Base-by-base conservation (phyloP, 2,113 vertebrate species). In the Phalacrocorax brasilianus region DNA sequence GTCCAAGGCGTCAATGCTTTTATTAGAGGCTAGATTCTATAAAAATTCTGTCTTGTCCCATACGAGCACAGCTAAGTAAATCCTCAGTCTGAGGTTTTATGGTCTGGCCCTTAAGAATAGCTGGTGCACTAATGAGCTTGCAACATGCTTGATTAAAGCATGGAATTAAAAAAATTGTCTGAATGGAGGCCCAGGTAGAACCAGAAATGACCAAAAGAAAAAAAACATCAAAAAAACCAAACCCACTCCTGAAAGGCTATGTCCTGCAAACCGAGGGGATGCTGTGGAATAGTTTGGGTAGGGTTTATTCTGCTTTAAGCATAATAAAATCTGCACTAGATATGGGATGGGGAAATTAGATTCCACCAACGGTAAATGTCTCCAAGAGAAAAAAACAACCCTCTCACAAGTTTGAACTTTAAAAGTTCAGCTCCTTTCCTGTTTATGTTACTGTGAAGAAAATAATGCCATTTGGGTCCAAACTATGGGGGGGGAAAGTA, bases 381-480 rank as follows among this genome's bases (percentile, higher is more conserved):
- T 92, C 96, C 92, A 93, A 76, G 96, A 96, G 97, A 63, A 90
- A 59, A 19, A 95, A 89, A 45, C 97, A 95, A 88, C 32, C 93
- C 89, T 94, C 93, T 92, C 97, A 96, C 95, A 97, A 95, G 97
- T 95, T 75, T 95, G 97, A 98, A 98, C 90, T 97, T 97, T 11
- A 83, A 47, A 97, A 98, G 97, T 96, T 97, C 97, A 97, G 93
- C 86, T 98, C 91, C 88, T 96, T 95, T 97, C 85, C 95, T 91
- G 86, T 70, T 73, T 58, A 63, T 40, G 42, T 75, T 80, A 59
- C 89, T 95, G 97, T 85, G 81, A 97, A 96, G 96, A 97, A 98
- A 98, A 98, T 98, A 99, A 99, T 98, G 98, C 98, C 98, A 94
- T 96, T 93, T 92, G 97, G 97, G 96, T 98, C 97, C 97, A 98